phyloP scores from a whole-genome alignment of 2,888 invertebrate species.

The Microplitis manilae region DNA sequence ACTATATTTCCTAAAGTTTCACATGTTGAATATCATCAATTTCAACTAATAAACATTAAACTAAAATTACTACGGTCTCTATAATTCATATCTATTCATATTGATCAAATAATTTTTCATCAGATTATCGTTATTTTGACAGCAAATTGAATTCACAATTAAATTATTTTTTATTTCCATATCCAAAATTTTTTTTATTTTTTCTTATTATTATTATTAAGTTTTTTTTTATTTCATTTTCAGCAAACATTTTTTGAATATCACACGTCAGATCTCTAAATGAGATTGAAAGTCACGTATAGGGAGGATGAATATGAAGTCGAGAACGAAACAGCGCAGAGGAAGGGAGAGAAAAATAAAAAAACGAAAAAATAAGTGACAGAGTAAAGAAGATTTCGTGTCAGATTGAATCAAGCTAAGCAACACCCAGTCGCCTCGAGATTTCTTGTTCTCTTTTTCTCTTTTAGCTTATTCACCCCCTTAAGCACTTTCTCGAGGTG shows the following conservation, averaged over 20 bases:
- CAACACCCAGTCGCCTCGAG: constrained; percentile 59
- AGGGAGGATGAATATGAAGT: constrained; percentile 22
- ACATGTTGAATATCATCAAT: background rate
- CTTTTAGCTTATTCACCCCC: constrained; percentile 55
- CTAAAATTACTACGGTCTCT: background rate
- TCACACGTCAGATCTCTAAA: constrained; percentile 16
- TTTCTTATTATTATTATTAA: background rate
- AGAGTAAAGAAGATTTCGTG: constrained; percentile 49
- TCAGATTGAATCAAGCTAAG: constrained; percentile 69
- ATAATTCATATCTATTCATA: background rate
- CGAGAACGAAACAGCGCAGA: constrained; percentile 31
- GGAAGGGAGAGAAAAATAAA: constrained; percentile 22
- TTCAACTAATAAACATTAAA: background rate
- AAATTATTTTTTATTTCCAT: background rate
- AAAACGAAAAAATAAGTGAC: constrained; percentile 26
- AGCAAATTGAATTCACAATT: no score
- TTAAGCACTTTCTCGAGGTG: constrained; percentile 61
- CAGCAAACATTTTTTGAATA: constrained; percentile 17
- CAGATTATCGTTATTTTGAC: no score
- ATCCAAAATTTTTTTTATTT: background rate
- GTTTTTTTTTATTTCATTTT: background rate
- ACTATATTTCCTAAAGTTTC: constrained; percentile 7
- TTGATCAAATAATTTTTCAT: background rate
- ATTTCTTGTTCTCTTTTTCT: constrained; percentile 59
- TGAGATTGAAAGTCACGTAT: constrained; percentile 32